These are phyloP conservation scores for Myocastor coypus DNA, from an alignment of 2,113 vertebrate species.

Conservation along the genomic window DNA sequence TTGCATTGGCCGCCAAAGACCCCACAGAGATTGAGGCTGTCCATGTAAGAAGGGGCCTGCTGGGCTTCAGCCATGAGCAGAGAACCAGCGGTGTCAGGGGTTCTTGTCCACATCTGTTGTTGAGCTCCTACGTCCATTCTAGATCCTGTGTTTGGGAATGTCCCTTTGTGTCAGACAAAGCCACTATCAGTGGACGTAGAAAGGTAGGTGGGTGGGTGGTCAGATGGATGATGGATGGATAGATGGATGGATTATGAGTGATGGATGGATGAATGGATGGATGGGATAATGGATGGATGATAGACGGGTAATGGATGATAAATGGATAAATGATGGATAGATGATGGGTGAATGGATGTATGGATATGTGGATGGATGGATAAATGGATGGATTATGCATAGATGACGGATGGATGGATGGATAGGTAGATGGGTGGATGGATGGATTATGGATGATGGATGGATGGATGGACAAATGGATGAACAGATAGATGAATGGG, in stretches of 20 bases:
- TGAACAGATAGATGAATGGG: accelerated
- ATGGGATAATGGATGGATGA: too few relatives aligned
- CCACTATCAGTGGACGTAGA: background rate
- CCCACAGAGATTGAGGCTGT: too few relatives aligned
- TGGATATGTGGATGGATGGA: too few relatives aligned
- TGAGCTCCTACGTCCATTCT: background rate
- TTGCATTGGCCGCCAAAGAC: background rate
- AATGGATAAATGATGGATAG: too few relatives aligned
- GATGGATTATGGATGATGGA: background rate
- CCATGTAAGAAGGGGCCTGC: background rate
- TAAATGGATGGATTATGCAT: too few relatives aligned
- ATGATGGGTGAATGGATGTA: too few relatives aligned
- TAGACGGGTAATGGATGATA: too few relatives aligned
- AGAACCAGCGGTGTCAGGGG: accelerated
- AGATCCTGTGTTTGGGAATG: background rate
- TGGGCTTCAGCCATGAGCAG: background rate
- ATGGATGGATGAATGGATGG: too few relatives aligned
- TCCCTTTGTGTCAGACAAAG: background rate
- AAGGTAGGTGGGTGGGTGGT: background rate
- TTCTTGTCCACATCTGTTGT: accelerated
- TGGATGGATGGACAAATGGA: background rate
- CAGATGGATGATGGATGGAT: too few relatives aligned
- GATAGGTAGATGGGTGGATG: accelerated
- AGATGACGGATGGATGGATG: too few relatives aligned
- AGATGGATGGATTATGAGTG: too few relatives aligned